Evolutionary conservation across 2,113 vertebrate species (phyloP).

Genomic region (Nibea coibor): DNA sequence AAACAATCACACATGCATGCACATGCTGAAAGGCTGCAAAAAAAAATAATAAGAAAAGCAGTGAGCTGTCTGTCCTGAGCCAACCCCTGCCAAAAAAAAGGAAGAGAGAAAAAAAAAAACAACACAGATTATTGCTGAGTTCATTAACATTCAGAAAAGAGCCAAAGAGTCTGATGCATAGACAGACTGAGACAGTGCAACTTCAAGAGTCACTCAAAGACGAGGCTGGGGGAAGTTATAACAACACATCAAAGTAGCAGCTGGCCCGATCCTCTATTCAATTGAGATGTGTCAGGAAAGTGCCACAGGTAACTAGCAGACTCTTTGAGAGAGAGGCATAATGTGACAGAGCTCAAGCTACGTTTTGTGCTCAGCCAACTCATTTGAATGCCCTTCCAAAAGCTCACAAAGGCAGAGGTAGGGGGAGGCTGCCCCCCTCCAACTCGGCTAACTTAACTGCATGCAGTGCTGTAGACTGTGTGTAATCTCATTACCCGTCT

Average conservation of each 20-base stretch:
- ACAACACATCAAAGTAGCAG: slow-evolving; percentile 64
- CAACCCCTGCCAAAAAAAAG: slow-evolving; percentile 29
- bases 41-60: slow-evolving; percentile 37
- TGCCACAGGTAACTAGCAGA: slow-evolving; percentile 61
- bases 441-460: slow-evolving; percentile 61
- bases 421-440: slow-evolving; percentile 36
- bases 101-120: slow-evolving; percentile 5
- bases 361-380: slow-evolving; percentile 56
- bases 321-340: slow-evolving; percentile 35
- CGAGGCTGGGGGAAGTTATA: slow-evolving; percentile 36
- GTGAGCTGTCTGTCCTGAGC: slow-evolving; percentile 52
- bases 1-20: slow-evolving; percentile 16
- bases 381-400: slow-evolving; percentile 73
- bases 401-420: slow-evolving; percentile 66
- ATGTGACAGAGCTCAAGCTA: slow-evolving; percentile 44
- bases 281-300: slow-evolving; percentile 47
- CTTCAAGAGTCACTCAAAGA: slow-evolving; percentile 54
- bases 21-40: slow-evolving; percentile 13
- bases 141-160: slow-evolving; percentile 66
- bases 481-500: slow-evolving; percentile 79
- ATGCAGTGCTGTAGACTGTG: slow-evolving; percentile 63
- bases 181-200: slow-evolving; percentile 50
- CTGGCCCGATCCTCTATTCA: slow-evolving; percentile 30
- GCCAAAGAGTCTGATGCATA: slow-evolving; percentile 44
- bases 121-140: slow-evolving; percentile 49